These are phyloP conservation scores for Falco biarmicus DNA, from an alignment of 2,797 vertebrate species.

Conservation along the genomic window DNA sequence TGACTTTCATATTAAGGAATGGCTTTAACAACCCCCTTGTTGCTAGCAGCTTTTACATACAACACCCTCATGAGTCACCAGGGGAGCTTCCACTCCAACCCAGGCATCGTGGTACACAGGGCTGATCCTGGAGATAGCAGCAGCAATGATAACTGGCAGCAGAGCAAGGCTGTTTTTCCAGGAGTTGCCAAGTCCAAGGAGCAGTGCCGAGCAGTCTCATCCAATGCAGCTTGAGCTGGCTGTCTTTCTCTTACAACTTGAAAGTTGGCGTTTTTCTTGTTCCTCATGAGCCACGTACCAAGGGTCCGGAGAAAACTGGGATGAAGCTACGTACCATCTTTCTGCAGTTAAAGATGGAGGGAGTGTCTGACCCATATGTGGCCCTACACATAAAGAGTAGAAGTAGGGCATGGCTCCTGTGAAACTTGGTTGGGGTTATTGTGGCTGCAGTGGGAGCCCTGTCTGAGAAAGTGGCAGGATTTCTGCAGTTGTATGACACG, in stretches of 20 bases:
- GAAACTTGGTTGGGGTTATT: neutral
- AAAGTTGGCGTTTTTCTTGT: neutral
- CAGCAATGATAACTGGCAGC: neutral
- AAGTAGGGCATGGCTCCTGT: neutral
- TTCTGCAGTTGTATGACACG: neutral
- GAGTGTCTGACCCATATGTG: neutral
- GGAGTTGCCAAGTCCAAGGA: neutral
- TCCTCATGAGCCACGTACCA: neutral
- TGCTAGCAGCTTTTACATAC: neutral
- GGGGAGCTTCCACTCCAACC: neutral
- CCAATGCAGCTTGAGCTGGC: neutral
- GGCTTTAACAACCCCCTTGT: neutral
- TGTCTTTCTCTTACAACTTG: neutral
- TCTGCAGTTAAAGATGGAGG: neutral
- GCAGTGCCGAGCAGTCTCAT: neutral
- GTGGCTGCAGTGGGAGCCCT: neutral
- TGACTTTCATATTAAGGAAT: neutral
- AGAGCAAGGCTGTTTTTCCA: neutral
- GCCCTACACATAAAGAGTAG: neutral
- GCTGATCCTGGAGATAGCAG: neutral
- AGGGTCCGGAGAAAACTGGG: neutral
- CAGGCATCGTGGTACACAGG: accelerated
- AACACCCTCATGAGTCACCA: neutral
- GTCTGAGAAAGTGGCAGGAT: neutral
- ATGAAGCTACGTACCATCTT: neutral